phyloP scores from a whole-genome alignment of 2,797 vertebrate genomes.

The Propithecus deckenii region DNA sequence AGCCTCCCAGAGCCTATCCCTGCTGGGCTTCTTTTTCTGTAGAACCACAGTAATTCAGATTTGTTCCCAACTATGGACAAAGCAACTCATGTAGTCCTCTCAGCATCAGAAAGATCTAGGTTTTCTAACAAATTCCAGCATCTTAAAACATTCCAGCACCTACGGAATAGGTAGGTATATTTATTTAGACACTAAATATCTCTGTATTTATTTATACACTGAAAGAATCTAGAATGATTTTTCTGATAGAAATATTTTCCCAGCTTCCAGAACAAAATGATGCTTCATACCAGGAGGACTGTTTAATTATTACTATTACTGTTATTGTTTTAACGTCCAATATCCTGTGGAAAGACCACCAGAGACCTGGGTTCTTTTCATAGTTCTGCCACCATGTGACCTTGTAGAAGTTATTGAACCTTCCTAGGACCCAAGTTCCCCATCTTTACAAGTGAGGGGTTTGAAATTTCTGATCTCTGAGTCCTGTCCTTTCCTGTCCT shows the following conservation, averaged over 20 bases:
- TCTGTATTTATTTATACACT: not conserved
- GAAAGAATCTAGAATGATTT: not conserved
- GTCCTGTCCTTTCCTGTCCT: not conserved
- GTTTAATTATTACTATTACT: not conserved
- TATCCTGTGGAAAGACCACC: not conserved
- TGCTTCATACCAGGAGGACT: not conserved
- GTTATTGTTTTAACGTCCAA: not conserved
- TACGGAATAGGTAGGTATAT: conserved; percentile 13
- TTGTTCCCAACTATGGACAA: conserved; percentile 6
- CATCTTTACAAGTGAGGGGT: not conserved
- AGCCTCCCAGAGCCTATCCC: conserved; percentile 17
- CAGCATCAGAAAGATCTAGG: conserved; percentile 50
- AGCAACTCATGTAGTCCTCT: not conserved
- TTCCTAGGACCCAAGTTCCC: not conserved
- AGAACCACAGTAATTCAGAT: conserved; percentile 34
- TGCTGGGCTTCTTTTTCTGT: conserved; percentile 16
- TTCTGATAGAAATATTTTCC: not conserved
- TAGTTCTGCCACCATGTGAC: not conserved
- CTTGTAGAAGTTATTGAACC: not conserved
- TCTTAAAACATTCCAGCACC: conserved; percentile 28
- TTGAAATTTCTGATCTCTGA: not conserved
- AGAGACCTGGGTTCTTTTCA: not conserved
- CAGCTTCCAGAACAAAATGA: conserved; percentile 32
- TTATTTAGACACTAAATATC: not conserved
- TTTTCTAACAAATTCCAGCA: conserved; percentile 46